Conservation (phyloP, 2,113 vertebrate species). For the Coptodon rendalli region DNA sequence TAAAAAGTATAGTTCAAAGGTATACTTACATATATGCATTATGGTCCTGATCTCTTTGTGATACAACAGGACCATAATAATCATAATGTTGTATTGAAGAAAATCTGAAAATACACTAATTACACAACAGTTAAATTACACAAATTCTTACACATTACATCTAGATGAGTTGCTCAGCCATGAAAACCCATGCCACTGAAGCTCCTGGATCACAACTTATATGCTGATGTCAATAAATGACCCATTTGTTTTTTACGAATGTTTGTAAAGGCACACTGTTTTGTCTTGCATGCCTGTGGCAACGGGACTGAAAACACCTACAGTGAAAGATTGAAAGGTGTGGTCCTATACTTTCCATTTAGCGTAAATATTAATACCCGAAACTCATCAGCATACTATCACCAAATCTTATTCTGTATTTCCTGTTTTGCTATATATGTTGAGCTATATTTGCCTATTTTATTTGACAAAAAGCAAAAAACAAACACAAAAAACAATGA, state of each 20-base stretch:
- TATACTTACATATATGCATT: not conserved
- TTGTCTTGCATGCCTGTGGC: not conserved
- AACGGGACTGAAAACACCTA: not conserved
- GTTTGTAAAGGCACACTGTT: not conserved
- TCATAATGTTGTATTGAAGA: not conserved
- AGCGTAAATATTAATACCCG: not conserved
- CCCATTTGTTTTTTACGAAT: not conserved
- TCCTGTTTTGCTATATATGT: not conserved
- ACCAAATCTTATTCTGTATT: not conserved
- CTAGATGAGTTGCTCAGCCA: not conserved
- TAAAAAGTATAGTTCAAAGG: not conserved
- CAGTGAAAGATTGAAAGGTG: not conserved
- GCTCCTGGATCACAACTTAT: not conserved
- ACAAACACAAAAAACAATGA: not conserved
- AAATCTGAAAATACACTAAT: not conserved
- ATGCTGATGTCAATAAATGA: not conserved
- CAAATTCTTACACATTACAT: not conserved
- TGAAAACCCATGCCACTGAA: not conserved
- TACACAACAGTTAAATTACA: not conserved
- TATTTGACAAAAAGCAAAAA: not conserved
- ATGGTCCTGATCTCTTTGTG: not conserved
- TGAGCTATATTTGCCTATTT: not conserved
- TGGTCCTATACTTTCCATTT: not conserved
- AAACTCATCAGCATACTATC: not conserved
- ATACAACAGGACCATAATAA: not conserved